These are phyloP conservation scores for Xestia xanthographa DNA, from an alignment of 2,888 invertebrate genomes.

Conservation along the genomic window DNA sequence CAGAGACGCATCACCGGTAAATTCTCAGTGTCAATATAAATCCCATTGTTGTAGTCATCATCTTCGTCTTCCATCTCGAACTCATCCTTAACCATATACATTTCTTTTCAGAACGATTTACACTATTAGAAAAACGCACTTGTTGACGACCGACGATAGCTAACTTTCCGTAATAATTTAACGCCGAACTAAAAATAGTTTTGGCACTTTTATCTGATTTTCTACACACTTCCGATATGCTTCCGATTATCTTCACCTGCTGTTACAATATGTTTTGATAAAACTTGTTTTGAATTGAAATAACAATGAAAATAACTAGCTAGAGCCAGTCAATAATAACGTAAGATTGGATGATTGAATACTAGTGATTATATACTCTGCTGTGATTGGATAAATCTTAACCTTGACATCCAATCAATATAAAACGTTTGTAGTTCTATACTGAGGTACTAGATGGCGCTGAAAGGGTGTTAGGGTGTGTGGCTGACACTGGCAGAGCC, in stretches of 20 bases:
- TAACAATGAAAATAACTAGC: not conserved
- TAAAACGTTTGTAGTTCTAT: not conserved
- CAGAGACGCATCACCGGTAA: slow-evolving; percentile 84
- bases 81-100: not conserved
- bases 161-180: not conserved
- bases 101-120: slow-evolving; percentile 69
- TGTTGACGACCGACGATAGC: not conserved
- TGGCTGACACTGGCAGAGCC: no score
- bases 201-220: slow-evolving; percentile 27
- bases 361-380: no score
- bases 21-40: slow-evolving; percentile 81
- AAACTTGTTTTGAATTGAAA: not conserved
- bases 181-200: slow-evolving; percentile 31
- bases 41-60: slow-evolving; percentile 70
- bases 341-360: no score
- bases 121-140: slow-evolving; percentile 2
- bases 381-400: no score
- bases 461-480: no score
- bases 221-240: not conserved
- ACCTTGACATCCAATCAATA: no score
- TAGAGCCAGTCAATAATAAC: not conserved
- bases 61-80: slow-evolving; percentile 35
- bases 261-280: not conserved
- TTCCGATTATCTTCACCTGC: slow-evolving; percentile 9
- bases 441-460: slow-evolving; percentile 34